phyloP scores from a whole-genome alignment of 2,888 invertebrate genomes.

The Drosophila neonasuta region DNA sequence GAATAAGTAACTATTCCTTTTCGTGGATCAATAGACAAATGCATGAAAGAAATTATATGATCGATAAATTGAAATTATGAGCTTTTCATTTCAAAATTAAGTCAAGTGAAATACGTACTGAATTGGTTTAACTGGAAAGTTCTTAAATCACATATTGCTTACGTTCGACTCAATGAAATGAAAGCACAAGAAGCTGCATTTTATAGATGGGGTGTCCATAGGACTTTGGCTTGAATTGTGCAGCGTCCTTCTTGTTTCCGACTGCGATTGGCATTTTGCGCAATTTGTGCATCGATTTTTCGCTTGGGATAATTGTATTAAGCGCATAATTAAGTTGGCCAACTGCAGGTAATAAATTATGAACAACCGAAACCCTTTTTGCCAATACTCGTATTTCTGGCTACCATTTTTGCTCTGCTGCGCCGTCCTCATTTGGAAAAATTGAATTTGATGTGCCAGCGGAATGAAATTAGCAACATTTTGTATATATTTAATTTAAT shows the following conservation, averaged over 20 bases:
- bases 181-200: neutral
- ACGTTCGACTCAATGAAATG: too few relatives aligned
- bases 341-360: slow-evolving; percentile 73
- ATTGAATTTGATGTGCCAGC: slow-evolving; percentile 57
- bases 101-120: too few relatives aligned
- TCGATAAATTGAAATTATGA: too few relatives aligned
- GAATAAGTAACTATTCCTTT: too few relatives aligned
- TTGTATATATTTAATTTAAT: slow-evolving; percentile 59
- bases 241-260: slow-evolving; percentile 8
- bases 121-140: too few relatives aligned
- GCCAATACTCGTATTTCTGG: slow-evolving; percentile 30
- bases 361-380: slow-evolving; percentile 43
- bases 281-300: slow-evolving; percentile 71
- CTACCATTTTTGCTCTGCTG: slow-evolving; percentile 24
- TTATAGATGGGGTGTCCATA: neutral
- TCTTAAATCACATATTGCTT: too few relatives aligned
- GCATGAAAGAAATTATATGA: too few relatives aligned
- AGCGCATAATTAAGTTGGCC: slow-evolving; percentile 75
- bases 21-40: too few relatives aligned
- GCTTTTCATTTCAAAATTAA: too few relatives aligned
- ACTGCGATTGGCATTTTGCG: slow-evolving; percentile 59
- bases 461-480: slow-evolving; percentile 63
- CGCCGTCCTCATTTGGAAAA: slow-evolving; percentile 40
- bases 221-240: neutral
- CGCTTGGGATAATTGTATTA: slow-evolving; percentile 69